Percentiles rank a stretch among this genome's conserved stretches.
Conservation (phyloP, 1,140 invertebrate genomes). For the Prorops nasuta region DNA sequence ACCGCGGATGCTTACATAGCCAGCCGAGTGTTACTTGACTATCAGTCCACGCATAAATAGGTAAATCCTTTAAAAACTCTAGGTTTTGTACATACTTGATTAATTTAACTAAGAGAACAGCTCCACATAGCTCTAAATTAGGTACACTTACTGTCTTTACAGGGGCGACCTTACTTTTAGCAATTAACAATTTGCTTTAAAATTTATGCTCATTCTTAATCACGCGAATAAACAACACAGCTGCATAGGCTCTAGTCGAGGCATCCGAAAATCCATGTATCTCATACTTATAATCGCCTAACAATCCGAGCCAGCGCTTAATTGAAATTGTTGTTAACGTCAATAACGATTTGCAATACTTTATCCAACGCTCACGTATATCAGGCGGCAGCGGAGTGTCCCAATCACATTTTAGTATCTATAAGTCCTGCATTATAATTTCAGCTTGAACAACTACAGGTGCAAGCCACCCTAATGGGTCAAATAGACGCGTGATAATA, state of each 20-base stretch:
- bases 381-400: constrained; percentile 26
- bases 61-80: neutral
- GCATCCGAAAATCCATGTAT: constrained; percentile 30
- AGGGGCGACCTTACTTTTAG: constrained; percentile 48
- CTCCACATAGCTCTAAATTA: constrained; percentile 52
- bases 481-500: neutral
- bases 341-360: neutral
- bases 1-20: constrained; percentile 20
- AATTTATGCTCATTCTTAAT: neutral
- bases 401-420: constrained; percentile 21
- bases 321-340: neutral
- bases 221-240: constrained; percentile 21
- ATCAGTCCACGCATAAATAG: constrained; percentile 37
- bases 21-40: constrained; percentile 33
- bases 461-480: too few relatives aligned
- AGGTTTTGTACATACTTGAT: constrained; percentile 22
- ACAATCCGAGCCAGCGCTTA: neutral
- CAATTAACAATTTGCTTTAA: constrained; percentile 22
- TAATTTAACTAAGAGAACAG: constrained; percentile 39
- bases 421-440: constrained; percentile 30
- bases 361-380: constrained; percentile 6
- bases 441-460: constrained; percentile 25
- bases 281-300: constrained; percentile 1
- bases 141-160: constrained; percentile 48
- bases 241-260: constrained; percentile 24